Evolutionary conservation across 2,113 vertebrate genomes (phyloP), one percentile per base, ranked within the genome.

Genomic region (Zosterops japonicus): DNA sequence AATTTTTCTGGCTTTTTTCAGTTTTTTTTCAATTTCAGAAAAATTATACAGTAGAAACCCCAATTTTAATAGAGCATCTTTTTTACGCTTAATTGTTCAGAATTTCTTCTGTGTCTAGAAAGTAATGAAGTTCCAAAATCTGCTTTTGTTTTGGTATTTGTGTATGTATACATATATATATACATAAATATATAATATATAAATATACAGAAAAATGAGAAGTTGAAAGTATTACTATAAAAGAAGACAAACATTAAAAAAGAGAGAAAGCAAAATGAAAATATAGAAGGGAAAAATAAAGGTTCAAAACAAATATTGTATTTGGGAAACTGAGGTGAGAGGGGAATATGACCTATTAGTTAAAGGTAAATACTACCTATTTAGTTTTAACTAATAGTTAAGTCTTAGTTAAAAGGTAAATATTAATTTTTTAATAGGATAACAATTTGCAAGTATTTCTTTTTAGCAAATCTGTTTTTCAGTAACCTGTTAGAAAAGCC

Each of bases 291-390:
- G 11, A 49, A 52, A 83, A 84, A 67, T 11, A 46, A 55, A 35
- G 0, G 0, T 59, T 86, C 3, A 72, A 68, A 7, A 3, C 2
- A 69, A 74, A 33, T 14, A 14, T 1, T 35, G 2, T 28, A 20
- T 33, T 31, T 81, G 25, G 3, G 19, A 53, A 69, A n/a, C 5
- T 25, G 3, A 2, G 8, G 2, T 4, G 1, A 4, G 3, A 31
- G 6, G 4, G 4, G 6, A 23, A n/a, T 28, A 47, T 36, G 3
- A 28, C 7, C 41, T 24, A 5, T 11, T 71, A 27, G 13, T 57
- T 35, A 24, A 59, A 59, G 22, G 56, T 35, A 24, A 35, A 35
- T 35, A 59, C 24, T 35, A 35, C n/a, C 56, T 35, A 35, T 35
- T 35, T 35, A 24, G 14, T 59, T 57, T 59, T 59, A 24, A 25